Percentiles rank a stretch among this genome's conserved stretches.
phyloP scores from a whole-genome alignment of 2,113 vertebrate genomes.

The Gambusia holbrooki region DNA sequence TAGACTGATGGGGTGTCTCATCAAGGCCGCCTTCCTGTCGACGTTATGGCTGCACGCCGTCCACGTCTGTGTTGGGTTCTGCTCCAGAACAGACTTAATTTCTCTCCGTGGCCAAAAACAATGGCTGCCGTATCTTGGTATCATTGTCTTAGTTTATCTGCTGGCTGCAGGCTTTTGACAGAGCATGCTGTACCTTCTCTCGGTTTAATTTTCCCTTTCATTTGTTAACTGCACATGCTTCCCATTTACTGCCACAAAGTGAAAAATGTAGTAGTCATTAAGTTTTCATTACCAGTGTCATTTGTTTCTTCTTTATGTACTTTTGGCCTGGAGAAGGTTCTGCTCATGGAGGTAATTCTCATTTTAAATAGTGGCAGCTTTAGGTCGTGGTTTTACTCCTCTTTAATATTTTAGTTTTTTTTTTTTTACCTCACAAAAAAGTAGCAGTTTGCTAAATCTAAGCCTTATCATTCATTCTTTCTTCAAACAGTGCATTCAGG shows the following conservation, averaged over 20 bases:
- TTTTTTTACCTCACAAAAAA: conserved; percentile 31
- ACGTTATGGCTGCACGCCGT: conserved; percentile 29
- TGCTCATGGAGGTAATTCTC: conserved; percentile 29
- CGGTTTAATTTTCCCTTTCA: conserved; percentile 57
- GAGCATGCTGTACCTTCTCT: conserved; percentile 49
- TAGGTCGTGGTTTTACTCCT: conserved; percentile 19
- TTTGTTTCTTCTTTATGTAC: conserved; percentile 64
- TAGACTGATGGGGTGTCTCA: conserved; percentile 19
- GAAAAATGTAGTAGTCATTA: conserved; percentile 74
- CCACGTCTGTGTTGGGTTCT: conserved; percentile 50
- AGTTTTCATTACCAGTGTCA: conserved; percentile 71
- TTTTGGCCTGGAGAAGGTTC: conserved; percentile 59
- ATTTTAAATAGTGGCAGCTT: conserved; percentile 58
- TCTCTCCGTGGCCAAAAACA: conserved; percentile 51
- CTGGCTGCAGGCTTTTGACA: conserved; percentile 71
- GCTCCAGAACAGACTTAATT: conserved; percentile 60
- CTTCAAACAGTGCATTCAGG: not conserved
- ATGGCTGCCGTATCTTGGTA: conserved; percentile 60
- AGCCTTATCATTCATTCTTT: conserved; percentile 5
- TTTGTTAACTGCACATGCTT: conserved; percentile 74
- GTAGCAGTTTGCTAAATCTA: conserved; percentile 7
- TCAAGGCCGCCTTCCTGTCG: conserved; percentile 36
- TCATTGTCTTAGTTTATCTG: conserved; percentile 72
- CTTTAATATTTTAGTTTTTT: conserved; percentile 28
- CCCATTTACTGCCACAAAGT: conserved; percentile 70